Evolutionary conservation across 2,797 vertebrate genomes (phyloP), one percentile per base, ranked within the genome.

Genomic region (Paguma larvata): DNA sequence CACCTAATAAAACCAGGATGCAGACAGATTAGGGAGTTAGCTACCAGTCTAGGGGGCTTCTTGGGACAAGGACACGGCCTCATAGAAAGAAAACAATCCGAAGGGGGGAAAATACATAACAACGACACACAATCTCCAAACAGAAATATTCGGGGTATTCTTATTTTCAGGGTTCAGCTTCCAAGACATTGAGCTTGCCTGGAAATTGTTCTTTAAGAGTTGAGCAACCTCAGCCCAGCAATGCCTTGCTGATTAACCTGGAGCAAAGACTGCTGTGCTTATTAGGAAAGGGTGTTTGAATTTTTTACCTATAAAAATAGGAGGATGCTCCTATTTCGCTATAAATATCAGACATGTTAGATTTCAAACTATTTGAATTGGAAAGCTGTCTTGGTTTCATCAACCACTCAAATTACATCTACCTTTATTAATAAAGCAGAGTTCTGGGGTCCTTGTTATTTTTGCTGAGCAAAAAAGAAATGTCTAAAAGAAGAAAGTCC

Each of bases 1-100:
- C 41, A 34, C 63, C 70, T 91, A 84, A 56, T 73, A 91, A 96
- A 96, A 84, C 34, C 92, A 89, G 86, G 59, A 68, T 67, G 84
- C 41, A 79, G 63, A 86, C 86, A 93, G 72, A 92, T 86, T 63
- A 87, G 90, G 92, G 67, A 87, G 51, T 48, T 53, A 87, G 51
- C 44, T 53, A 53, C 62, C 38, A 63, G 85, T 68, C 19, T 11
- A 77, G 72, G 62, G 56, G 65, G 23, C 46, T 62, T 95, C n/a
- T 62, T 91, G 89, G 85, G 56, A 90, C 79, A 53, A 89, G 78
- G 90, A 34, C 88, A 68, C 11, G 18, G 41, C n/a, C 30, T 65
- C 30, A 51, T 3, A 78, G 82, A 79, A 85, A 93, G 48, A 87
- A 95, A 68, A 32, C 15, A 63, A 65, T 53, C 82, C 30, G 25